Percentiles rank a stretch among this genome's conserved stretches.
Evolutionary conservation across 1,140 invertebrate genomes (phyloP).

Genomic region (Anthonomus grandis): DNA sequence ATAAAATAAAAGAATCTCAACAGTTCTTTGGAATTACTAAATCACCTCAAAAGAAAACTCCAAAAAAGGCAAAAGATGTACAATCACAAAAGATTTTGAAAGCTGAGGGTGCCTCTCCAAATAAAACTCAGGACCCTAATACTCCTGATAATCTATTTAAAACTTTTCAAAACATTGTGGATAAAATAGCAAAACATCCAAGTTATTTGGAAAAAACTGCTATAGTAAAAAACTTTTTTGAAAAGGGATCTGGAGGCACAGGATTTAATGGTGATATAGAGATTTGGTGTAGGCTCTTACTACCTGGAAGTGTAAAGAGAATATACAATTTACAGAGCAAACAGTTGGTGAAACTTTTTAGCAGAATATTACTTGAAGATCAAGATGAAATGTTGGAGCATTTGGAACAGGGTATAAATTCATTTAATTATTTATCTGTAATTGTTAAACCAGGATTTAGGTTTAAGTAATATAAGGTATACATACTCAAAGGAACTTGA

Average conservation of each 20-base stretch:
- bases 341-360: conserved; percentile 85
- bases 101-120: conserved; percentile 6
- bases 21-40: conserved; percentile 39
- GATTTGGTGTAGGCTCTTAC: conserved; percentile 81
- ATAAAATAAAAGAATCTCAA: conserved; percentile 57
- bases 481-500: too few species aligned
- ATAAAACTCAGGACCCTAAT: neutral
- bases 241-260: conserved; percentile 61
- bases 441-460: too few species aligned
- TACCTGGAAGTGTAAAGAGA: conserved; percentile 77
- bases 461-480: too few species aligned
- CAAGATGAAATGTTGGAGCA: conserved; percentile 81
- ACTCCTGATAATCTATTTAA: conserved; percentile 53
- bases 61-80: conserved; percentile 43
- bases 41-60: conserved; percentile 51
- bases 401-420: conserved; percentile 74
- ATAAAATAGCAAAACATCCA: conserved; percentile 68
- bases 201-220: conserved; percentile 82
- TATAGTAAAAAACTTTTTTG: conserved; percentile 67
- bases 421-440: too few species aligned
- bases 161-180: conserved; percentile 72
- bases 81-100: neutral
- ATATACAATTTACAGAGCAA: conserved; percentile 92
- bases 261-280: conserved; percentile 74
- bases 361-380: conserved; percentile 70